phyloP scores from a whole-genome alignment of 2,113 vertebrate species.

The Psittacara wagleri region DNA sequence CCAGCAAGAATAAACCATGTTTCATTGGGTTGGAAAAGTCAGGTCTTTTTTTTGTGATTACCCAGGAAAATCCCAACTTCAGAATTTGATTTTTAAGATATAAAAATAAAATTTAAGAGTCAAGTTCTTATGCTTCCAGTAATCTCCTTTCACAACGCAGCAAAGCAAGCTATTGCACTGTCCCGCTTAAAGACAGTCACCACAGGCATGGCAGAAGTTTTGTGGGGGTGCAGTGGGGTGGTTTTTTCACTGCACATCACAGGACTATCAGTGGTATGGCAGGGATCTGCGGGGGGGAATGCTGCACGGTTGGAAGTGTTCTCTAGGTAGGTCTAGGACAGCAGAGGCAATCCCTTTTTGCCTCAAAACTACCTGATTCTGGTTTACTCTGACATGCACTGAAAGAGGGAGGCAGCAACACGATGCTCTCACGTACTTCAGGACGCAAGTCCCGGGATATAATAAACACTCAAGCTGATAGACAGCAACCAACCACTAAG shows the following conservation, averaged over 20 bases:
- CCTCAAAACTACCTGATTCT: not conserved
- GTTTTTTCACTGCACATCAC: not conserved
- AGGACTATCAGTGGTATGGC: not conserved
- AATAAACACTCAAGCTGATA: not conserved
- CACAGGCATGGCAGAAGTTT: not conserved
- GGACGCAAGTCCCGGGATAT: not conserved
- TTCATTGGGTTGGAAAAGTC: not conserved
- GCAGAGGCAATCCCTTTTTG: not conserved
- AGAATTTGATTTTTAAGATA: not conserved
- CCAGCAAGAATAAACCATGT: not conserved
- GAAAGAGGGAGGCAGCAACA: not conserved
- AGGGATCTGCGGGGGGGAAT: not conserved
- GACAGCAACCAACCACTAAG: not conserved
- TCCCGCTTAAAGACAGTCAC: not conserved
- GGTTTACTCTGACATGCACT: not conserved
- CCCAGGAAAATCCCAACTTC: not conserved
- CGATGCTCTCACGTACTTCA: fast-evolving
- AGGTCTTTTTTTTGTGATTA: not conserved
- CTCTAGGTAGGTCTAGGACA: not conserved
- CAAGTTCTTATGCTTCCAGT: not conserved
- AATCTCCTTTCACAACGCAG: not conserved
- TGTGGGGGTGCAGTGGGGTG: fast-evolving
- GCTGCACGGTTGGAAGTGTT: not conserved
- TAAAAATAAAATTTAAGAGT: not conserved
- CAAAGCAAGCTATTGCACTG: not conserved